A percentile compares a stretch with the other conserved stretches of the same genome.
phyloP scores from a whole-genome alignment of 2,113 vertebrate species.

The Daubentonia madagascariensis region DNA sequence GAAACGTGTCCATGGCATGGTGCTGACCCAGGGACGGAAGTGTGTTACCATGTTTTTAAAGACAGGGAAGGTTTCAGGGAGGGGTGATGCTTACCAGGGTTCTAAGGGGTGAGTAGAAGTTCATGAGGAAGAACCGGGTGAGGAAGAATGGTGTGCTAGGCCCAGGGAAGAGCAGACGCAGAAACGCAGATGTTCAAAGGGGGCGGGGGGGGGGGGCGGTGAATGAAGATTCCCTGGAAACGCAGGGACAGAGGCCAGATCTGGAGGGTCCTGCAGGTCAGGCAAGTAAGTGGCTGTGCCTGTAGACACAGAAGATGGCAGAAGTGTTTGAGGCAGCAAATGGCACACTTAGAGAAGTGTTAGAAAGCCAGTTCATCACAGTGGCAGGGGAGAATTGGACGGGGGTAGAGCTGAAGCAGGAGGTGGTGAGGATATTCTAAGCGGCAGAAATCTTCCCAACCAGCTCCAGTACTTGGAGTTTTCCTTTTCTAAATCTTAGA shows the following conservation, averaged over 20 bases:
- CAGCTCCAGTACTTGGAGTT: background rate
- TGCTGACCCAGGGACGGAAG: background rate
- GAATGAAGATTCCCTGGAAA: background rate
- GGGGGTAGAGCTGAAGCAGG: background rate
- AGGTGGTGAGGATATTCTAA: background rate
- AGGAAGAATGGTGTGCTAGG: background rate
- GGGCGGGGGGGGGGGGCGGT: fast-evolving
- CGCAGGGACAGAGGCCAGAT: fast-evolving
- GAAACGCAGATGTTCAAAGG: background rate
- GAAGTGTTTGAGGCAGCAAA: background rate
- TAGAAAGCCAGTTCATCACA: too few species aligned
- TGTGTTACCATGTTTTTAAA: background rate
- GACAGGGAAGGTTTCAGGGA: background rate
- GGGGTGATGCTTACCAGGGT: too few species aligned
- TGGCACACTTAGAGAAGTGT: background rate
- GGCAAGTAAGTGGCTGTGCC: background rate
- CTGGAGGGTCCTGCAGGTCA: background rate
- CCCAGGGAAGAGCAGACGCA: background rate
- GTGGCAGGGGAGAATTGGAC: background rate
- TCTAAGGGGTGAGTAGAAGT: background rate
- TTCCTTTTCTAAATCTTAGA: background rate
- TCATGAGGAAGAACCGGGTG: fast-evolving
- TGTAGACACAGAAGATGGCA: background rate
- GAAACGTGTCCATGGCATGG: fast-evolving
- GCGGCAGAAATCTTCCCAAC: fast-evolving